Conservation (phyloP, 2,888 invertebrate genomes). For the Pachycephus smyrnensis region DNA sequence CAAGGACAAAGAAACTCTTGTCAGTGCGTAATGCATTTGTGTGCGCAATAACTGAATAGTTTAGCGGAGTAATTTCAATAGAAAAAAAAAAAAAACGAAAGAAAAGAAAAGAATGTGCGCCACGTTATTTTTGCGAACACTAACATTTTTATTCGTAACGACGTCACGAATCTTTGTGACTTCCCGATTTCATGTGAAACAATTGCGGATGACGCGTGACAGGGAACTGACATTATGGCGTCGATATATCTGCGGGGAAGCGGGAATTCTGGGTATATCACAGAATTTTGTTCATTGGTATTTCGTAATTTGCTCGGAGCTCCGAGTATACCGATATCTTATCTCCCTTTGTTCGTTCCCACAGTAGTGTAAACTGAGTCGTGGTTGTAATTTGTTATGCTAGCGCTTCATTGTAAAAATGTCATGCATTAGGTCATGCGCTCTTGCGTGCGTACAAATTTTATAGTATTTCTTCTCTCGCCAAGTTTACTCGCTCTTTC, state of each 20-base stretch:
- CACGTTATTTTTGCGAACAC: not conserved
- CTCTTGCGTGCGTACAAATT: not conserved
- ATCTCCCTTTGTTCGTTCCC: constrained; percentile 56
- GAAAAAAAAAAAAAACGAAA: not conserved
- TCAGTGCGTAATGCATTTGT: not conserved
- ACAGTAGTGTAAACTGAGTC: constrained; percentile 24
- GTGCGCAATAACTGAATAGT: not conserved
- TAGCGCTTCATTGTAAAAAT: constrained; percentile 7
- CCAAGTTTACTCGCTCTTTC: not conserved
- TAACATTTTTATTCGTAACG: not conserved
- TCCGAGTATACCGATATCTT: constrained; percentile 35
- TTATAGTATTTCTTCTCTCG: not conserved
- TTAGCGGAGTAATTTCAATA: not conserved
- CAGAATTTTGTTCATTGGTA: not conserved
- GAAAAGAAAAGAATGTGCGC: not conserved
- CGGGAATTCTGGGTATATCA: not conserved
- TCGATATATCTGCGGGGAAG: not conserved
- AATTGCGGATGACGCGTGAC: not conserved
- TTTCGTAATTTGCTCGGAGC: not conserved
- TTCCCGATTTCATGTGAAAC: not conserved
- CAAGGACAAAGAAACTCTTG: not conserved
- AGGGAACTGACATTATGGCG: not conserved
- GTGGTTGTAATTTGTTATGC: constrained; percentile 35
- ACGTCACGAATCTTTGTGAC: not conserved
- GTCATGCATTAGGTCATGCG: not conserved